These are phyloP conservation scores for Siphamia tubifer DNA, from an alignment of 2,113 vertebrate genomes.

Conservation along the genomic window DNA sequence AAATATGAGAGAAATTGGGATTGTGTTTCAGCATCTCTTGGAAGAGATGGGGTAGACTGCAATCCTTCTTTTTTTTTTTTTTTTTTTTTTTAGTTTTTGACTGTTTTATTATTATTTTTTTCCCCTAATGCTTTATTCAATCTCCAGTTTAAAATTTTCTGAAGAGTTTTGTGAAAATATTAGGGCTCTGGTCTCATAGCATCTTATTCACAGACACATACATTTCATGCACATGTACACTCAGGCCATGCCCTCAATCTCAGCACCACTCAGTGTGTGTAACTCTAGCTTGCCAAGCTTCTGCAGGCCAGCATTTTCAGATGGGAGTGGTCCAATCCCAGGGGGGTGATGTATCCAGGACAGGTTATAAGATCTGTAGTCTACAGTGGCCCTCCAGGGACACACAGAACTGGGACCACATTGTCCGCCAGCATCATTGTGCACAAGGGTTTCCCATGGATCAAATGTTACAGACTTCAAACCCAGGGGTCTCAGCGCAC, in stretches of 20 bases:
- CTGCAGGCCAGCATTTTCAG: conserved; percentile 30
- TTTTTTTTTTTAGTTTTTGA: too few relatives aligned
- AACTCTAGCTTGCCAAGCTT: conserved; percentile 30
- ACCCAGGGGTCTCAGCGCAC: conserved; percentile 67
- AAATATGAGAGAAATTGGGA: background rate
- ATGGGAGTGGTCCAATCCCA: conserved; percentile 62
- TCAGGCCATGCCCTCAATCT: conserved; percentile 1
- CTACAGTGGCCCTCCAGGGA: conserved; percentile 69
- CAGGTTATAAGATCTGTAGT: conserved; percentile 70
- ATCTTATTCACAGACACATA: background rate
- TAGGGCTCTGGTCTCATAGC: too few relatives aligned
- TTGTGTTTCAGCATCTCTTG: background rate
- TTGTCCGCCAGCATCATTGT: conserved; percentile 72
- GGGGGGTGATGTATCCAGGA: conserved; percentile 70
- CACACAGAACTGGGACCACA: conserved; percentile 63
- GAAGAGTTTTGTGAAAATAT: too few relatives aligned
- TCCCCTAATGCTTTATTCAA: too few relatives aligned
- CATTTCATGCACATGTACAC: conserved; percentile 4
- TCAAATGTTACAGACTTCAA: conserved; percentile 70
- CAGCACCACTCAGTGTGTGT: conserved; percentile 22
- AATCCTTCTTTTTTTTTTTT: too few relatives aligned
- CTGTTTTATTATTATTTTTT: background rate
- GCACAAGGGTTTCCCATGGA: conserved; percentile 76
- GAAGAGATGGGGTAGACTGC: too few relatives aligned
- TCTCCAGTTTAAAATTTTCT: too few relatives aligned